phyloP scores from a whole-genome alignment of 2,797 vertebrate genomes.

The Botia almorhae region DNA sequence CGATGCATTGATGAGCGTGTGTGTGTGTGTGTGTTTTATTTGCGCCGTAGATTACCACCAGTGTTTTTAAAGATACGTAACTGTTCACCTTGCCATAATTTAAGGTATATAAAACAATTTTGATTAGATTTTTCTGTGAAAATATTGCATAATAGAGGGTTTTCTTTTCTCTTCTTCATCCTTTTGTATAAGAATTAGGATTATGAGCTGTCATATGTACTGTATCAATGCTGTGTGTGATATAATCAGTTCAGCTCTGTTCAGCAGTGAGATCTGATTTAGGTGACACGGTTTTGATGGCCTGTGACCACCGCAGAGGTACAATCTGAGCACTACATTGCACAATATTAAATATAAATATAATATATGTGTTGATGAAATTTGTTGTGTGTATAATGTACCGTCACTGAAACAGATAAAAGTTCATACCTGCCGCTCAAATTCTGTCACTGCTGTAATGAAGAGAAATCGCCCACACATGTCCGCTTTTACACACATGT shows the following conservation, averaged over 20 bases:
- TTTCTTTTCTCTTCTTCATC: background rate
- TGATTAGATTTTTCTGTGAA: slow-evolving; percentile 25
- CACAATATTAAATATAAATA: slow-evolving; percentile 31
- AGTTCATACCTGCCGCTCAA: too few species aligned
- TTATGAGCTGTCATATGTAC: too few species aligned
- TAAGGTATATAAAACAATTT: background rate
- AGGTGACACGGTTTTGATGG: background rate
- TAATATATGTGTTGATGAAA: background rate
- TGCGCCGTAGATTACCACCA: slow-evolving; percentile 16
- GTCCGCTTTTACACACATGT: too few species aligned
- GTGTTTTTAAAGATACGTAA: background rate
- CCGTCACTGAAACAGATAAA: too few species aligned
- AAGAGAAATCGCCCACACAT: too few species aligned
- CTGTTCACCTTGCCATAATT: background rate
- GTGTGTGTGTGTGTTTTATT: slow-evolving; percentile 9
- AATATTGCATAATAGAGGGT: slow-evolving; percentile 3
- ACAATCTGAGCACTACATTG: slow-evolving; percentile 20
- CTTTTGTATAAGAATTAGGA: too few species aligned
- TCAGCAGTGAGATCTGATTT: too few species aligned
- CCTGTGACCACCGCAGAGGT: background rate
- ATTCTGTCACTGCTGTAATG: too few species aligned
- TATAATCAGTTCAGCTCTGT: too few species aligned
- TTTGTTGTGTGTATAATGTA: background rate
- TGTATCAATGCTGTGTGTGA: too few species aligned
- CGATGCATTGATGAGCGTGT: background rate